Conservation (phyloP, 2,113 vertebrate species). For the Chamaetylas fuelleborni region DNA sequence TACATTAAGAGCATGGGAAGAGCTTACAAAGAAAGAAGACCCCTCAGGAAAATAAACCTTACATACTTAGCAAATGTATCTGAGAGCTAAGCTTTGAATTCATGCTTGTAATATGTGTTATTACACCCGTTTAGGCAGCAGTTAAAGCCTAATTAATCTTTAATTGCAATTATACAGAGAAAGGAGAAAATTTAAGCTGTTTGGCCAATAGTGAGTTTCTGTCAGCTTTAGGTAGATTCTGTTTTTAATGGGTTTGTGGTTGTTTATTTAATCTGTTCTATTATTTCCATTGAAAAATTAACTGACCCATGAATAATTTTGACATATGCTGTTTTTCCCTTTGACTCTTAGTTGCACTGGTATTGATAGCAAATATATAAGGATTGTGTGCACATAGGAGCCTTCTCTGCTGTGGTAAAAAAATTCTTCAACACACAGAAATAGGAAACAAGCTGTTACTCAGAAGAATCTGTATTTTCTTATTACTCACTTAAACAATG, state of each 20-base stretch:
- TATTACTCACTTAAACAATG: not conserved
- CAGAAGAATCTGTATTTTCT: not conserved
- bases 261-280: not conserved
- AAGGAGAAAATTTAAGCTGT: not conserved
- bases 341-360: not conserved
- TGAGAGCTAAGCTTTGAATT: conserved; percentile 65
- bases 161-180: not conserved
- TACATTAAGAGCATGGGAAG: conserved; percentile 14
- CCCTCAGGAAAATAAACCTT: conserved; percentile 67
- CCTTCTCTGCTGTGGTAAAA: not conserved
- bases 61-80: conserved; percentile 72
- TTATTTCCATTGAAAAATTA: not conserved
- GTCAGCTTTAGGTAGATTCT: not conserved
- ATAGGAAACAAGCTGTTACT: not conserved
- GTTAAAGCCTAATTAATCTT: conserved; percentile 58
- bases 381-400: not conserved
- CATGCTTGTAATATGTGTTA: conserved; percentile 49
- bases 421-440: not conserved
- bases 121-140: conserved; percentile 54
- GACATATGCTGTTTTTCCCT: not conserved
- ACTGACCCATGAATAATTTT: not conserved
- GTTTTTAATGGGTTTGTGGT: not conserved
- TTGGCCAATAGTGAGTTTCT: not conserved
- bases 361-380: not conserved
- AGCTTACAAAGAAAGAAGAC: conserved; percentile 58